Base-by-base conservation (phyloP, 2,113 vertebrate species). In the Setophaga kirtlandii region DNA sequence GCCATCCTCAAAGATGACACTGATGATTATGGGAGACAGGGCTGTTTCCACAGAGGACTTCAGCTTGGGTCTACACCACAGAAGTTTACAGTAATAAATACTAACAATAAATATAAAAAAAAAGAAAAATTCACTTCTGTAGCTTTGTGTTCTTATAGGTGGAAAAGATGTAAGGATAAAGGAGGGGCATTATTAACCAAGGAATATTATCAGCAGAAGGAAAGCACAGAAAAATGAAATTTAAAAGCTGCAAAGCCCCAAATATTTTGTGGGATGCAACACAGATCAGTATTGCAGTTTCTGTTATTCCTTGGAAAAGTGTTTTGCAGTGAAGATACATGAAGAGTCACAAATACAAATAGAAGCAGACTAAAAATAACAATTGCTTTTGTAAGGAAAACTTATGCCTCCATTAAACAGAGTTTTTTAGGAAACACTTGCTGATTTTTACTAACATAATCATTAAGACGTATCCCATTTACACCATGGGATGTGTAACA, bases 1-100 rank as follows among this genome's bases (percentile, higher is more conserved):
- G 85, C 82, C 92, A 96, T 73, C 55, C 90, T 86, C 94, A 67
- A 83, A 62, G 82, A 67, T 75, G 90, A 55, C 85, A 75, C 64
- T 86, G 74, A 73, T 37, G 50, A 93, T 88, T 86, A 37, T 5
- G 50, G 60, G 44, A 94, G 90, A 60, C 33, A 82, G 67, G 71
- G 23, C 60, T 83, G 3, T 55, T 90, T 83, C 92, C 88, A 91
- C 67, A 90, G 41, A 94, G 71, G 37, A 71, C 75, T 93, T 80
- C 33, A 77, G 87, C 47, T 24, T 33, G 46, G 42, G 59, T 47
- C 92, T 44, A 30, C 42, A 80, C 33, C n/a, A 39, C 7, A 62
- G 31, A 25, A 83, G 46, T 55, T 81, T 74, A 59, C 7, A 5
- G 58, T 76, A 56, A 44, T 63, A 69, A 53, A 30, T 53, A 18